phyloP scores from a whole-genome alignment of 2,888 invertebrate genomes.

The Autographa gamma region DNA sequence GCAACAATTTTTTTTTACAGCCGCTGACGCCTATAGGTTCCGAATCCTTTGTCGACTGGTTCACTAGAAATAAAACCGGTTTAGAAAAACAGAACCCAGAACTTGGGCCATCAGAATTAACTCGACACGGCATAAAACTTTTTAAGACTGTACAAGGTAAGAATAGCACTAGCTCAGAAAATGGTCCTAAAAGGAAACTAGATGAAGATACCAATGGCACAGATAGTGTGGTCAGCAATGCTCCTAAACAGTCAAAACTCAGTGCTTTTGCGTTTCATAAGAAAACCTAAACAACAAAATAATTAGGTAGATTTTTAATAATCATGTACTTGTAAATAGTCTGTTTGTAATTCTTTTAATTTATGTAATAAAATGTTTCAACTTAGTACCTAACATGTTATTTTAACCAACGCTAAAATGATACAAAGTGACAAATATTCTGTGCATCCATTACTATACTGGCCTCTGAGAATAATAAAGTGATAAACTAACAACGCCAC shows the following conservation, averaged over 20 bases:
- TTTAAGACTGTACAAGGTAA: slow-evolving; percentile 83
- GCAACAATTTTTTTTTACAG: slow-evolving; percentile 67
- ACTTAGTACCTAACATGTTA: too few relatives aligned
- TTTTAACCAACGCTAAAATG: too few relatives aligned
- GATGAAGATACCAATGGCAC: slow-evolving; percentile 71
- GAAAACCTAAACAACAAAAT: slow-evolving; percentile 60
- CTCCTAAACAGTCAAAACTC: slow-evolving; percentile 85
- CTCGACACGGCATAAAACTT: slow-evolving; percentile 86
- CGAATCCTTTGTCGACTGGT: slow-evolving; percentile 90
- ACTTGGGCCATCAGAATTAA: slow-evolving; percentile 86
- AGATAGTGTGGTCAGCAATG: slow-evolving; percentile 67
- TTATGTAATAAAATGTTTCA: slow-evolving; percentile 28
- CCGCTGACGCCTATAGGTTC: slow-evolving; percentile 75
- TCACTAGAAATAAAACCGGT: slow-evolving; percentile 86
- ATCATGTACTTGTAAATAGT: slow-evolving; percentile 32
- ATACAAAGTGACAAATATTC: too few relatives aligned
- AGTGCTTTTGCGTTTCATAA: slow-evolving; percentile 85
- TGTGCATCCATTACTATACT: too few relatives aligned
- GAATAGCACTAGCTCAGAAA: slow-evolving; percentile 55
- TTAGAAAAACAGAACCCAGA: slow-evolving; percentile 89
- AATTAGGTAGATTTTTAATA: slow-evolving; percentile 5
- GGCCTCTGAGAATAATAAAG: too few relatives aligned
- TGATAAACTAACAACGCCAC: too few relatives aligned
- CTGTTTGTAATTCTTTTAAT: slow-evolving; percentile 34
- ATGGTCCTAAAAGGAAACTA: slow-evolving; percentile 77